phyloP scores from a whole-genome alignment of 2,888 invertebrate species.

The Leucoma salicis region DNA sequence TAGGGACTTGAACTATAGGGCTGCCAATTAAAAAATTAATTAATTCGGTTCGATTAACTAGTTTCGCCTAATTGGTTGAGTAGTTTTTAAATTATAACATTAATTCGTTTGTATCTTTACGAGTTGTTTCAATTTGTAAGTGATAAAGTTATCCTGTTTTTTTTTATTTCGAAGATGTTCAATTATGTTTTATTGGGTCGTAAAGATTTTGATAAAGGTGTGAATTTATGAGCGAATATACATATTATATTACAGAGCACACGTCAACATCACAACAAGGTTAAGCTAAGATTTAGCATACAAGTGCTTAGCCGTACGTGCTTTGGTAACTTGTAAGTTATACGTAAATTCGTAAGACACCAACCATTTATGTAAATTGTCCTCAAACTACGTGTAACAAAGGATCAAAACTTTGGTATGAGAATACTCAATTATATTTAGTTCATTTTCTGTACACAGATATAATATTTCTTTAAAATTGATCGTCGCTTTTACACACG shows the following conservation, averaged over 20 bases:
- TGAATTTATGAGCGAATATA: neutral
- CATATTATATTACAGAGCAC: too few species aligned
- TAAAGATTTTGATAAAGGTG: neutral
- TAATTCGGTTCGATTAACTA: conserved; percentile 31
- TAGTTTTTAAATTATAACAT: conserved; percentile 21
- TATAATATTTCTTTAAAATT: too few species aligned
- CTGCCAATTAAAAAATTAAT: conserved; percentile 37
- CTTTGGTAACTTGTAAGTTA: conserved; percentile 5
- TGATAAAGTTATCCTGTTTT: neutral
- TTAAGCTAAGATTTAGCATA: conserved; percentile 6
- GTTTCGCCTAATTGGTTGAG: conserved; percentile 24
- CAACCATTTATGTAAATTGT: conserved; percentile 10
- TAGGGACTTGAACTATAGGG: conserved; percentile 51
- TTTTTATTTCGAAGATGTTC: neutral
- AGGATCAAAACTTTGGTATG: too few species aligned
- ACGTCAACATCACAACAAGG: neutral
- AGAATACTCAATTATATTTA: too few species aligned
- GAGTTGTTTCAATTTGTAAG: conserved; percentile 8
- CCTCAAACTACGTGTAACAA: conserved; percentile 4
- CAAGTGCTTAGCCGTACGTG: conserved; percentile 9
- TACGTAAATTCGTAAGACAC: conserved; percentile 7
- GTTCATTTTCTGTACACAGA: too few species aligned
- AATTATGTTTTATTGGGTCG: neutral
- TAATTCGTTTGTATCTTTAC: conserved; percentile 18
- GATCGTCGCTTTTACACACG: too few species aligned